A percentile compares a stretch with the other conserved stretches of the same genome.
These are phyloP conservation scores for Diachrysia chrysitis DNA, from an alignment of 2,888 invertebrate species.

Conservation along the genomic window DNA sequence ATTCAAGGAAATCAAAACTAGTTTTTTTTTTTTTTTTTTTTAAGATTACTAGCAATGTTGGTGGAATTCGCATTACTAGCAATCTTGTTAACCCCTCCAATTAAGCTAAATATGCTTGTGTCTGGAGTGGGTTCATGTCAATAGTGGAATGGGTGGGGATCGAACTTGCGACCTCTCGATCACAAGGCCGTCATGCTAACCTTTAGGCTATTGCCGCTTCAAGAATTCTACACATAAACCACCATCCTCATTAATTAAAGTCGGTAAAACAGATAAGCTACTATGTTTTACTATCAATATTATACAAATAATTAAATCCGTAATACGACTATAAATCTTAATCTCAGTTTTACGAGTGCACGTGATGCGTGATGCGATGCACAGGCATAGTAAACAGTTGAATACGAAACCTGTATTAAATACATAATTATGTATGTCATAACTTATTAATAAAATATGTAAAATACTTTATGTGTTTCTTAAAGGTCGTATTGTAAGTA, in stretches of 20 bases:
- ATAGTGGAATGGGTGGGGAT: no score
- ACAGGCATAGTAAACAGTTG: background rate
- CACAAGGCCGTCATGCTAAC: no score
- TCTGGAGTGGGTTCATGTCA: no score
- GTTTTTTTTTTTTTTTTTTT: no score
- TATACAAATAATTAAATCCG: slow-evolving; percentile 6
- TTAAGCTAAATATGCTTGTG: no score
- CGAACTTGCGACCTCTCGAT: no score
- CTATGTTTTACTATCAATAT: background rate
- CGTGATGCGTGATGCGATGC: slow-evolving; percentile 37
- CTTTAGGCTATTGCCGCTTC: no score
- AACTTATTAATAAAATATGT: slow-evolving; percentile 9
- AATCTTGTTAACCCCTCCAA: no score
- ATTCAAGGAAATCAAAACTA: no score
- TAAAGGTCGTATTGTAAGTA: background rate
- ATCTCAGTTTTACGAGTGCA: slow-evolving; percentile 5
- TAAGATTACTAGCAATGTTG: no score
- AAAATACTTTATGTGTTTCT: background rate
- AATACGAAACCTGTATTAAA: slow-evolving; percentile 11
- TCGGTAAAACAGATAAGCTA: background rate
- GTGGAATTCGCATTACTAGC: no score
- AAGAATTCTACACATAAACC: no score
- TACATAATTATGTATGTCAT: slow-evolving; percentile 10
- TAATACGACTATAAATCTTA: slow-evolving; percentile 15
- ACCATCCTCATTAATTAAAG: background rate